These are phyloP conservation scores for Oophaga sylvatica DNA, from an alignment of 2,797 vertebrate species.

Conservation along the genomic window DNA sequence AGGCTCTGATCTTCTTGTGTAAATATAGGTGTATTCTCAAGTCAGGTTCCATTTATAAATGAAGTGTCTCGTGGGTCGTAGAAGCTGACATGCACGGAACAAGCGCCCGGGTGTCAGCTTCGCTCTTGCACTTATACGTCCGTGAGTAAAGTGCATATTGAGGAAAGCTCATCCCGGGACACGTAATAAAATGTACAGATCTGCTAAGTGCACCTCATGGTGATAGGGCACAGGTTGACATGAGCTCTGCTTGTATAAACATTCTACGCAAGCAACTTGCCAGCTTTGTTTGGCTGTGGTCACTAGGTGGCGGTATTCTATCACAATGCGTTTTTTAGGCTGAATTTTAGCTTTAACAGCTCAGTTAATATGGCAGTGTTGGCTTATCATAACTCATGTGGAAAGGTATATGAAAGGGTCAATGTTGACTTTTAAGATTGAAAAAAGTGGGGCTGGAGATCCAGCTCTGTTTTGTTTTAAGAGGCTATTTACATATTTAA, in stretches of 20 bases:
- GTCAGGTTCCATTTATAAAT: slow-evolving; percentile 13
- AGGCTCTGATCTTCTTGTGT: slow-evolving; percentile 21
- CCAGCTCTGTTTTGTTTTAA: too few relatives aligned
- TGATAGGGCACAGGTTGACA: not conserved
- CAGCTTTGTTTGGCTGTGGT: not conserved
- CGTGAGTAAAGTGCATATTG: slow-evolving; percentile 1
- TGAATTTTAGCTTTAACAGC: not conserved
- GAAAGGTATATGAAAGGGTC: too few relatives aligned
- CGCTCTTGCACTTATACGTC: not conserved
- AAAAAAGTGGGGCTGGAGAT: not conserved
- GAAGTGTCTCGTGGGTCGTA: not conserved
- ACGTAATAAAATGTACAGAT: slow-evolving; percentile 26
- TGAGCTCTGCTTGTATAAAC: not conserved
- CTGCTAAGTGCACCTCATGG: slow-evolving; percentile 13
- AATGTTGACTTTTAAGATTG: too few relatives aligned
- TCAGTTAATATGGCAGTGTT: not conserved
- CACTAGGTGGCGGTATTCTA: slow-evolving; percentile 22
- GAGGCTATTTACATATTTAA: too few relatives aligned
- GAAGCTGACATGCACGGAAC: not conserved
- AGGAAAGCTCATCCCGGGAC: not conserved
- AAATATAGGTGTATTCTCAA: slow-evolving; percentile 46
- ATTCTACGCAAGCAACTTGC: not conserved
- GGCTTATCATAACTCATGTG: too few relatives aligned
- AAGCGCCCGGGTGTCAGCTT: not conserved
- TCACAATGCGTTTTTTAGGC: not conserved